A percentile compares a stretch with the other conserved stretches of the same genome.
These are phyloP conservation scores for Drosophila sturtevanti DNA, from an alignment of 1,140 invertebrate genomes.

Conservation along the genomic window DNA sequence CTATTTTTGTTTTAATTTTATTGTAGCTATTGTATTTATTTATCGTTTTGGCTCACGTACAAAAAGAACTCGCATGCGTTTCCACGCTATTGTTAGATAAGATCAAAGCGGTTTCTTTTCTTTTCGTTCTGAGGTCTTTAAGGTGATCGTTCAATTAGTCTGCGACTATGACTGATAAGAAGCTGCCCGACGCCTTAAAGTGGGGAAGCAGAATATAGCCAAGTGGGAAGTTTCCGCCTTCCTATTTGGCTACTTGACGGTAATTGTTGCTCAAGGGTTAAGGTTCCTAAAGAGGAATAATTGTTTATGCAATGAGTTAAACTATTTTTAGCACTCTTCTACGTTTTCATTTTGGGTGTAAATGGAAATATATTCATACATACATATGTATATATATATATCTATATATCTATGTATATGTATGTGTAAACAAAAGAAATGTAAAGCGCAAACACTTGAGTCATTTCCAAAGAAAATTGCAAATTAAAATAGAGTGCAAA, in stretches of 20 bases:
- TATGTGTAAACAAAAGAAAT: not conserved
- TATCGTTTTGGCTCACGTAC: conserved; percentile 18
- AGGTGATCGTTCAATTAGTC: conserved; percentile 16
- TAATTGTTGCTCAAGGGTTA: conserved; percentile 4
- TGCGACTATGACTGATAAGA: conserved; percentile 1
- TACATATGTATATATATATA: not conserved
- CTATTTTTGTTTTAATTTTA: not conserved
- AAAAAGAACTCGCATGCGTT: conserved; percentile 15
- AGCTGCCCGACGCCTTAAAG: not conserved
- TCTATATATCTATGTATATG: not conserved
- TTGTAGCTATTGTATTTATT: conserved; percentile 4
- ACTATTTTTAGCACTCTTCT: conserved; percentile 12
- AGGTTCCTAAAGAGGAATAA: conserved; percentile 7
- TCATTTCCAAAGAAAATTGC: conserved; percentile 3
- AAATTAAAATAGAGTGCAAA: not conserved
- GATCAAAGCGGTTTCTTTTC: conserved; percentile 18
- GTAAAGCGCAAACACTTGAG: not conserved
- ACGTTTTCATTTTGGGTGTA: not conserved
- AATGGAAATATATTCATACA: not conserved
- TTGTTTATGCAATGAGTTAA: conserved; percentile 19
- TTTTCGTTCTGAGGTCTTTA: not conserved
- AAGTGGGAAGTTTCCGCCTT: not conserved
- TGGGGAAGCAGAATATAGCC: not conserved
- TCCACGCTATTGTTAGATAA: conserved; percentile 14
- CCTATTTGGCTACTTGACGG: not conserved